Evolutionary conservation across 2,888 invertebrate species (phyloP).

Genomic region (Tachina lurida): DNA sequence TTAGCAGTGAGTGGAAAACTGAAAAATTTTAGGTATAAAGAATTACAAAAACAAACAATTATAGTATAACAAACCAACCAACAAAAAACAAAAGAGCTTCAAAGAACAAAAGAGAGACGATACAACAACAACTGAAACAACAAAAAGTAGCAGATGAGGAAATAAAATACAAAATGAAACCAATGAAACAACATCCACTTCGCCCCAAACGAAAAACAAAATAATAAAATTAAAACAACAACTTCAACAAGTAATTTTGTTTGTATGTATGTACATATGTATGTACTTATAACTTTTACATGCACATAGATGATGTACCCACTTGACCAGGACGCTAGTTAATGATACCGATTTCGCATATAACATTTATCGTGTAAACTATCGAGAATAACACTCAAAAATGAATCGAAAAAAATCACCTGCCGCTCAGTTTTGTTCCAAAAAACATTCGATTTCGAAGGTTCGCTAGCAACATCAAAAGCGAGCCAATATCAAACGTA

Average conservation of each 20-base stretch:
- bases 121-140: slow-evolving; percentile 64
- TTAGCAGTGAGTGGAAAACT: slow-evolving; percentile 47
- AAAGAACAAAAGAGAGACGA: slow-evolving; percentile 64
- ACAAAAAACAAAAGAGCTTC: slow-evolving; percentile 52
- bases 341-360: too few relatives aligned
- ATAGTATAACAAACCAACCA: not conserved
- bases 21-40: slow-evolving; percentile 1
- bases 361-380: too few relatives aligned
- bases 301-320: not conserved
- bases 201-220: slow-evolving; percentile 28
- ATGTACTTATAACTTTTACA: too few relatives aligned
- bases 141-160: slow-evolving; percentile 66
- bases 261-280: not conserved
- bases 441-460: too few relatives aligned
- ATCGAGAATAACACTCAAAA: too few relatives aligned
- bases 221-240: slow-evolving; percentile 11
- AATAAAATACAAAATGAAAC: slow-evolving; percentile 68
- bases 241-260: not conserved
- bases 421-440: too few relatives aligned
- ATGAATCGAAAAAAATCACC: too few relatives aligned
- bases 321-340: too few relatives aligned
- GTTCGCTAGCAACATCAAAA: too few relatives aligned
- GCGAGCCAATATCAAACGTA: too few relatives aligned
- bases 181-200: slow-evolving; percentile 45
- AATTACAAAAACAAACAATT: not conserved